A percentile compares a stretch with the other conserved stretches of the same genome.
Evolutionary conservation across 2,888 invertebrate genomes (phyloP).

Genomic region (Herminia tarsipennalis): DNA sequence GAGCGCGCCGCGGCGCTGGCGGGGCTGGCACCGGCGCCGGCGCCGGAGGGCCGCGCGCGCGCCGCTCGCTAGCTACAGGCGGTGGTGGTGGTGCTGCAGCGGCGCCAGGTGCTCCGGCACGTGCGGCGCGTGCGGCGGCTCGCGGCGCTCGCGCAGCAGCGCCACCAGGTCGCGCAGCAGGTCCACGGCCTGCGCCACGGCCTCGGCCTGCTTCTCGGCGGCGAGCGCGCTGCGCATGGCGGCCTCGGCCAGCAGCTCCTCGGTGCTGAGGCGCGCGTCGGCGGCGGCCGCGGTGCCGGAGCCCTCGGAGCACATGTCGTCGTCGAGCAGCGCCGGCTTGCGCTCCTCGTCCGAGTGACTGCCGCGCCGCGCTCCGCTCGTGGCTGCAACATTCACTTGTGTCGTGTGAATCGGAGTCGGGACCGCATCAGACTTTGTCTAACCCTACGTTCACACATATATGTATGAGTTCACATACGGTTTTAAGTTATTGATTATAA

Average conservation of each 20-base stretch:
- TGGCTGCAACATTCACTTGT: no score
- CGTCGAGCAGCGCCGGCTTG: conserved; percentile 62
- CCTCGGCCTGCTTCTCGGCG: conserved; percentile 78
- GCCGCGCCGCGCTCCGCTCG: conserved; percentile 39
- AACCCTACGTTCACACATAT: no score
- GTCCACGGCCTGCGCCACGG: conserved; percentile 63
- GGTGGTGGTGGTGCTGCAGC: conserved; percentile 56
- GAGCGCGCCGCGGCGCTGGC: conserved; percentile 84
- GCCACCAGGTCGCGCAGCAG: conserved; percentile 64
- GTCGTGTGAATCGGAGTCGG: no score
- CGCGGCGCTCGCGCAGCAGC: conserved; percentile 80
- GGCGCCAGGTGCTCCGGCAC: conserved; percentile 27
- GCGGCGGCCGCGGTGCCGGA: conserved; percentile 45
- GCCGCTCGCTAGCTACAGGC: conserved; percentile 38
- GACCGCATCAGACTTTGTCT: no score
- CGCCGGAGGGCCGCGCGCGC: neutral
- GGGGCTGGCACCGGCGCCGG: conserved; percentile 15
- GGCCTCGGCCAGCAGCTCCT: conserved; percentile 78
- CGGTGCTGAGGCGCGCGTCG: conserved; percentile 60
- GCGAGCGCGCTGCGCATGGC: conserved; percentile 79
- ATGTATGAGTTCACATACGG: no score
- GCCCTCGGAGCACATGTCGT: conserved; percentile 73
- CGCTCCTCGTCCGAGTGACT: conserved; percentile 70
- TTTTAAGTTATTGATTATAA: no score
- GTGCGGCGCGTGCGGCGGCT: conserved; percentile 30